Conservation (phyloP, 2,113 vertebrate species). For the Thunnus maccoyii region DNA sequence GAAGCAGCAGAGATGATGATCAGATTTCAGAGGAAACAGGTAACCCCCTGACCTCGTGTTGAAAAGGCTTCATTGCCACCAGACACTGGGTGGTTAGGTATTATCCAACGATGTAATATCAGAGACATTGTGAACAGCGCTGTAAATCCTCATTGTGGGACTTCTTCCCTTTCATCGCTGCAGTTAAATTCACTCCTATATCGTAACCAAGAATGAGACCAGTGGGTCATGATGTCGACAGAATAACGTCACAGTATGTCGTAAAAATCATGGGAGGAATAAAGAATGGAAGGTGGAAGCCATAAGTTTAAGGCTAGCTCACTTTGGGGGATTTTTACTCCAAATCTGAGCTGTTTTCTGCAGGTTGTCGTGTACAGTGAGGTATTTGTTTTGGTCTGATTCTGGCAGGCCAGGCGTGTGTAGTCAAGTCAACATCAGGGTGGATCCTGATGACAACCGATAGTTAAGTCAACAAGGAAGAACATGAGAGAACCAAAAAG, state of each 20-base stretch:
- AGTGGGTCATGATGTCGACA: conserved; percentile 35
- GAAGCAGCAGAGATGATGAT: conserved; percentile 43
- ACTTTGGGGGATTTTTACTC: background rate
- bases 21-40: conserved; percentile 64
- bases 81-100: conserved; percentile 46
- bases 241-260: conserved; percentile 24
- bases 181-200: conserved; percentile 54
- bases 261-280: conserved; percentile 45
- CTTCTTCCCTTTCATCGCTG: conserved; percentile 40
- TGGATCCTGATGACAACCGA: conserved; percentile 20
- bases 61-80: conserved; percentile 35
- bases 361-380: conserved; percentile 4
- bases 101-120: conserved; percentile 56
- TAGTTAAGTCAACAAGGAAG: background rate
- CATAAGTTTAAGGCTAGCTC: background rate
- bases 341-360: background rate
- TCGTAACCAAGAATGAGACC: conserved; percentile 52
- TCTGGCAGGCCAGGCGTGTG: background rate
- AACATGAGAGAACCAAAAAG: background rate
- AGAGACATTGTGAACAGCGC: conserved; percentile 56
- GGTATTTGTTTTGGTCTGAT: conserved; percentile 24
- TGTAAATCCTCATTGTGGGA: conserved; percentile 63
- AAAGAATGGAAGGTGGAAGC: conserved; percentile 23
- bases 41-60: conserved; percentile 57
- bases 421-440: conserved; percentile 12